Conservation (phyloP, 2,797 vertebrate genomes). For the Anguilla obscura region DNA sequence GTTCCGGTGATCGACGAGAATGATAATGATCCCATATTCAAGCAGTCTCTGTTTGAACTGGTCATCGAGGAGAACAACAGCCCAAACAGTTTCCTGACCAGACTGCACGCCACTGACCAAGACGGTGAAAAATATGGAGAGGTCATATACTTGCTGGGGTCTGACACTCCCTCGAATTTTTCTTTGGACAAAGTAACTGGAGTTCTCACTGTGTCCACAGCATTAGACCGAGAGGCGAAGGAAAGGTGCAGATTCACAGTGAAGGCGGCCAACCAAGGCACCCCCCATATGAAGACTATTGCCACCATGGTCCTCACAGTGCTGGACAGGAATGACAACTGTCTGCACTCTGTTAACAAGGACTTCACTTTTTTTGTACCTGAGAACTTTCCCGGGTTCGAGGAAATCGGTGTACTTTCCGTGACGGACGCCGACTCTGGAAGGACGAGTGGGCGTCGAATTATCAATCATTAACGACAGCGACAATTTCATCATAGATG, state of each 20-base stretch:
- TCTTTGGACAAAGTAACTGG: conserved; percentile 82
- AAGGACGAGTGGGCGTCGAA: conserved; percentile 90
- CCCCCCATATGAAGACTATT: conserved; percentile 85
- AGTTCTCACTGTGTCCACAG: conserved; percentile 84
- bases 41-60: conserved; percentile 83
- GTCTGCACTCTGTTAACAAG: conserved; percentile 95
- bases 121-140: conserved; percentile 86
- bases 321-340: conserved; percentile 95
- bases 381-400: conserved; percentile 96
- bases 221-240: conserved; percentile 92
- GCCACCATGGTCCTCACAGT: conserved; percentile 88
- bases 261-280: conserved; percentile 87
- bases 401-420: conserved; percentile 94
- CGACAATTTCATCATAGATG: conserved; percentile 95
- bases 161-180: conserved; percentile 87
- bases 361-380: conserved; percentile 98
- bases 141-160: conserved; percentile 86
- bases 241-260: conserved; percentile 92
- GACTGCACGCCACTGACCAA: conserved; percentile 86
- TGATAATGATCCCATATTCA: conserved; percentile 90
- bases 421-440: conserved; percentile 92
- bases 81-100: conserved; percentile 85
- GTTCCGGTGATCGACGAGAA: conserved; percentile 91
- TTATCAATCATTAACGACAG: conserved; percentile 94
- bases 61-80: conserved; percentile 93